Percentiles rank a stretch among this genome's conserved stretches.
phyloP scores from a whole-genome alignment of 2,888 invertebrate species.

The Lasioglossum pauxillum region DNA sequence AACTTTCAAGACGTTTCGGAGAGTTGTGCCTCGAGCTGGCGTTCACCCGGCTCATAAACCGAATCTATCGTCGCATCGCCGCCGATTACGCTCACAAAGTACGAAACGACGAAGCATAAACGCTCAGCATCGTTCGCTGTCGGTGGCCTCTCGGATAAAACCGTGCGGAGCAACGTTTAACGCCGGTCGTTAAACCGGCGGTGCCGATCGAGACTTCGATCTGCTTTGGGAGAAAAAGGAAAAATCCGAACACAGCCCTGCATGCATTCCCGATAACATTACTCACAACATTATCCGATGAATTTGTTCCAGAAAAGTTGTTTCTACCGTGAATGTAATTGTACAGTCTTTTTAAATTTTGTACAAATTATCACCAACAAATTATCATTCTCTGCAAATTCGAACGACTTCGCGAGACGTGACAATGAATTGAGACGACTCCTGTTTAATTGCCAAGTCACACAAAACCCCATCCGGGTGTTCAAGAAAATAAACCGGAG shows the following conservation, averaged over 20 bases:
- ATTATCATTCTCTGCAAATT: too few species aligned
- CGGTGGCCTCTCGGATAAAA: background rate
- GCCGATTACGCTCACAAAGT: slow-evolving; percentile 17
- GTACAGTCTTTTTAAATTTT: too few species aligned
- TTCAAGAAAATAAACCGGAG: background rate
- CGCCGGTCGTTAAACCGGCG: background rate
- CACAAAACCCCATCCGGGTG: background rate
- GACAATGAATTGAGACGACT: too few species aligned
- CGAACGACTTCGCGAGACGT: too few species aligned
- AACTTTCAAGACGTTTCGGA: background rate
- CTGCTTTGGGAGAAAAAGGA: background rate
- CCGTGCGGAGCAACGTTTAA: background rate
- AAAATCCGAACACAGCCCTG: too few species aligned
- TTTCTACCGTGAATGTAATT: too few species aligned
- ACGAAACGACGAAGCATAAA: background rate
- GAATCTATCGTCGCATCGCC: slow-evolving; percentile 2
- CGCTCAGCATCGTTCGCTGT: background rate
- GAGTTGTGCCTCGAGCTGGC: background rate
- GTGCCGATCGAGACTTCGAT: background rate
- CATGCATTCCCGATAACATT: too few species aligned
- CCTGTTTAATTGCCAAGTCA: background rate
- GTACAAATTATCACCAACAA: too few species aligned
- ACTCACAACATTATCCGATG: too few species aligned
- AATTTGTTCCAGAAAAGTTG: too few species aligned
- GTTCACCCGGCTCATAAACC: background rate